Base-by-base conservation (phyloP, 2,888 invertebrate species). In the Melinopterus prodromus region DNA sequence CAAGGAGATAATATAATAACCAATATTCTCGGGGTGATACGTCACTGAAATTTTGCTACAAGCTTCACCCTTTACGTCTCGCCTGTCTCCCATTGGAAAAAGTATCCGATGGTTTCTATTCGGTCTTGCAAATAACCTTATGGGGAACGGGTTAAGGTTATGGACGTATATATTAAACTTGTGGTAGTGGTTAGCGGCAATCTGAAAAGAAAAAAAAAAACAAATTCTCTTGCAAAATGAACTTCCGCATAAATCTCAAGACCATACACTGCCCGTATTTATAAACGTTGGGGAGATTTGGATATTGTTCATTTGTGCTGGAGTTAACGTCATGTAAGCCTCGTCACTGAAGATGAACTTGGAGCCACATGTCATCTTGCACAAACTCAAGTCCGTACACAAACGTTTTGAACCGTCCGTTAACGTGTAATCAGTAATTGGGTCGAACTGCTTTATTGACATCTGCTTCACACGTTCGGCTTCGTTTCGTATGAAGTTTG, bases 251-350 rank as follows among this genome's bases (percentile, higher is more conserved):
- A 26, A 26, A 26, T 26, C 26, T 2, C 26, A 26, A 26, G 3
- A 26, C 26, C 53, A 53, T 53, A 53, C 53, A 7, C 12, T 53
- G 9, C 53, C 53, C 12, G 53, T 53, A 53, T 53, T 53, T 53
- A 53, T 53, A 53, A 53, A 53, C 53, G 53, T 84, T 0, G 91
- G 90, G 26, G 82, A 84, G 15, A 91, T 86, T 78, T 86, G 86
- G 9, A 91, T 84, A 69, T 89, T 89, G 79, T 88, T 88, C 37
- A 91, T 86, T 81, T 90, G 87, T 53, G 87, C 84, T 0, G 90
- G 90, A 0, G 89, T 86, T 37, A 91, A 82, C 0, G 89, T 88
- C 69, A 89, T 84, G 53, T 53, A 53, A 69, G 16, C 75, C 69
- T 6, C 35, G 15, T 6, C 15, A 37, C 16, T 16, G 36, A 16